These are phyloP conservation scores for Chalcis sispes DNA, from an alignment of 2,888 invertebrate species.

Conservation along the genomic window DNA sequence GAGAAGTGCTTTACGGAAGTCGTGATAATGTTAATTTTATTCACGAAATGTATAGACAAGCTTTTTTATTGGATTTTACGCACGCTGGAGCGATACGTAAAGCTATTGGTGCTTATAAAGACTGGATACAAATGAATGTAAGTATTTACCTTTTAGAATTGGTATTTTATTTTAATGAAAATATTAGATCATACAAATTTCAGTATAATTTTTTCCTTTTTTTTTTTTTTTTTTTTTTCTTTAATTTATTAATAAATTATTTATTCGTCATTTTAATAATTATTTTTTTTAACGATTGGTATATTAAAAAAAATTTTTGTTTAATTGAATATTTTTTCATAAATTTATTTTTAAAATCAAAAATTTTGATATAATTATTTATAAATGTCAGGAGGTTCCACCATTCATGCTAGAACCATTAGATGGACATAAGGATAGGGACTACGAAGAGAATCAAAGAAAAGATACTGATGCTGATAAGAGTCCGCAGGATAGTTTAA, in stretches of 20 bases:
- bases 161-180: not conserved
- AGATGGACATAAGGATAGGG: conserved; percentile 77
- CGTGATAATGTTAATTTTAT: conserved; percentile 96
- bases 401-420: conserved; percentile 85
- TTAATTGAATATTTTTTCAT: not conserved
- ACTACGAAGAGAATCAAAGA: conserved; percentile 69
- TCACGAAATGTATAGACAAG: conserved; percentile 95
- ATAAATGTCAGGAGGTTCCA: conserved; percentile 81
- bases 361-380: conserved; percentile 26
- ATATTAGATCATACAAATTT: not conserved
- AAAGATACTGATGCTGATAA: conserved; percentile 69
- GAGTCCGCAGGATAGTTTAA: conserved; percentile 71
- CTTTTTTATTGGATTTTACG: conserved; percentile 91
- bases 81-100: conserved; percentile 92
- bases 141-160: conserved; percentile 58
- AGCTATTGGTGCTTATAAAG: conserved; percentile 94
- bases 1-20: conserved; percentile 90
- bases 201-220: not conserved
- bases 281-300: not conserved
- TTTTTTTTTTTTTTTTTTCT: not conserved
- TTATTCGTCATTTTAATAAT: not conserved
- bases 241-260: conserved; percentile 6
- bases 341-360: conserved; percentile 1
- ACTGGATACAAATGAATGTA: conserved; percentile 94
- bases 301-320: not conserved